A percentile compares a stretch with the other conserved stretches of the same genome.
Conservation (phyloP, 2,888 invertebrate genomes). For the Drosophila stalkeri region DNA sequence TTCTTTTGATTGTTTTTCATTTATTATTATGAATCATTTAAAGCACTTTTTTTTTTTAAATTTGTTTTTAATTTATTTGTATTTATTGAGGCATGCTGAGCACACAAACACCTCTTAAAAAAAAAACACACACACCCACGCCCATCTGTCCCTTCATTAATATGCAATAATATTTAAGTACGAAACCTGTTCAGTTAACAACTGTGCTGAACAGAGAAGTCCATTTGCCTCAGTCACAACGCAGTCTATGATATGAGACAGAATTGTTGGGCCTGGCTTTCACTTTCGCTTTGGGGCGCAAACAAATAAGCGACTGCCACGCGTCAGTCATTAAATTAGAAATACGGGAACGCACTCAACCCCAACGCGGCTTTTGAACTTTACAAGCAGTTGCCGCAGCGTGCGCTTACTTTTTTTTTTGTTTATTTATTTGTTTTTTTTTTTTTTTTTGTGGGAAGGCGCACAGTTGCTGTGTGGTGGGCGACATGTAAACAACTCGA, state of each 20-base stretch:
- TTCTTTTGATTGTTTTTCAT: conserved; percentile 41
- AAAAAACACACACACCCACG: neutral
- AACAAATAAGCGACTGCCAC: conserved; percentile 67
- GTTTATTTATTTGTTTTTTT: neutral
- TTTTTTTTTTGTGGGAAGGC: neutral
- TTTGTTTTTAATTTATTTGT: conserved; percentile 61
- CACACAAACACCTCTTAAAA: conserved; percentile 20
- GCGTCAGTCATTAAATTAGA: conserved; percentile 70
- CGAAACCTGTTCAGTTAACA: conserved; percentile 31
- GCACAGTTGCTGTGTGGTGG: conserved; percentile 4
- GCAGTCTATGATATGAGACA: conserved; percentile 47
- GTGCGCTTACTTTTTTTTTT: neutral
- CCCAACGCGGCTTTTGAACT: conserved; percentile 64
- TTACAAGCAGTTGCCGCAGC: conserved; percentile 30
- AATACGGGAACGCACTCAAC: conserved; percentile 38
- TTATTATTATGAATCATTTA: conserved; percentile 43
- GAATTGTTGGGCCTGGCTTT: conserved; percentile 16
- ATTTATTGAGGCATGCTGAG: conserved; percentile 62
- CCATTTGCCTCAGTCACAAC: conserved; percentile 23
- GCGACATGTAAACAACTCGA: conserved; percentile 25
- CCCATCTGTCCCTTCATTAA: conserved; percentile 59
- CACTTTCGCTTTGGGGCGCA: conserved; percentile 55
- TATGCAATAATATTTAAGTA: conserved; percentile 62
- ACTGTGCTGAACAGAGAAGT: conserved; percentile 18
- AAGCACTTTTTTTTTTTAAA: conserved; percentile 21